Percentiles rank a stretch among this genome's conserved stretches.
These are phyloP conservation scores for Lethenteron camtschaticum DNA, from an alignment of 2,113 vertebrate genomes.

Conservation along the genomic window DNA sequence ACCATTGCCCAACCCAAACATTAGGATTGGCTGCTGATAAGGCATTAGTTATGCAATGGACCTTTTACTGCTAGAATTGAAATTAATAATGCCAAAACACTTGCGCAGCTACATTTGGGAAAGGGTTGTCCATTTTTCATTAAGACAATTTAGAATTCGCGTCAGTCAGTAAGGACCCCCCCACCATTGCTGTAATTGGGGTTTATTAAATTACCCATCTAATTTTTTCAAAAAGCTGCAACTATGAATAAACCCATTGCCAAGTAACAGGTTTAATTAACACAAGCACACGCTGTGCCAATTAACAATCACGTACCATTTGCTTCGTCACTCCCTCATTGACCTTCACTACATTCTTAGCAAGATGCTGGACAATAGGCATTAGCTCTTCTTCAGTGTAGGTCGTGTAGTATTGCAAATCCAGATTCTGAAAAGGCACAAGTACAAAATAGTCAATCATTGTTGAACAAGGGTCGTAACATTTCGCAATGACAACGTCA, in stretches of 20 bases:
- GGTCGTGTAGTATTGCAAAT: slow-evolving; percentile 30
- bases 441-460: background rate
- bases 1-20: background rate
- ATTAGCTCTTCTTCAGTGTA: slow-evolving; percentile 32
- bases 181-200: background rate
- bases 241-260: too few relatives aligned
- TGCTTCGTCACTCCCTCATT: slow-evolving; percentile 30
- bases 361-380: slow-evolving; percentile 40
- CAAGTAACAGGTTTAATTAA: background rate
- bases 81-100: background rate
- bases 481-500: background rate
- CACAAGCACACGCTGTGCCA: background rate
- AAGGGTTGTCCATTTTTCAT: too few relatives aligned
- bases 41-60: background rate
- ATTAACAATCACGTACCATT: slow-evolving; percentile 25
- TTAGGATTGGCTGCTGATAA: background rate
- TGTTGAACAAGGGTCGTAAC: background rate
- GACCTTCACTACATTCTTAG: slow-evolving; percentile 45
- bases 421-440: slow-evolving; percentile 24
- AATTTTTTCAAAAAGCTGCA: background rate
- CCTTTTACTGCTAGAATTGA: background rate
- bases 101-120: background rate
- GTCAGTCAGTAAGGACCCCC: background rate
- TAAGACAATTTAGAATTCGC: too few relatives aligned
- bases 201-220: background rate